Base-by-base conservation (phyloP, 2,797 vertebrate species). In the Sternarchorhynchus goeldii region DNA sequence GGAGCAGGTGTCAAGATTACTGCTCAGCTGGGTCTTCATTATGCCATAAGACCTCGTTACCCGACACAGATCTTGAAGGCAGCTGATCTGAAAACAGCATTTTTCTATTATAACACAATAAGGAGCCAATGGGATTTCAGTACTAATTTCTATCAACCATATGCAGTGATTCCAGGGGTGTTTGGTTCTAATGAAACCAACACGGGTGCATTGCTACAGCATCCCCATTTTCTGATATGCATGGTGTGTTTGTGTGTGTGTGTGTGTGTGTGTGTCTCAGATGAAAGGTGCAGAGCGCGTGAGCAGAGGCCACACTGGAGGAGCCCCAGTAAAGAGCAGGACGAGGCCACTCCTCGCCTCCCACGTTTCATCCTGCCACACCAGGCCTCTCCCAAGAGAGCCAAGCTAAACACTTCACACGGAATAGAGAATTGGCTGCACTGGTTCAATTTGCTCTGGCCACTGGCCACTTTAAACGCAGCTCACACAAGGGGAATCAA, bases 341-440 rank as follows among this genome's bases (percentile, higher is more conserved):
- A 67, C 59, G 41, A 56, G 73, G 62, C 71, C 60, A 31, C 21
- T 72, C 60, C 65, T 73, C 73, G 56, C 77, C 77, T 74, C 65
- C 59, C 2, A 6, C 21, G 75, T 77, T 81, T 83, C 76, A 84
- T 80, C 81, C 80, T 63, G 57, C 75, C 60, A 76, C 34, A 70
- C 57, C 34, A 25, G n/a, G 74, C 70, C 29, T 41, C 77, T 75
- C 63, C 82, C 82, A 76, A 75, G 77, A 87, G 73, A 64, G 31
- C 36, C 58, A 34, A 18, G 68, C 76, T 75, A 64, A 10, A 78
- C 36, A 79, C 82, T 83, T 86, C 83, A 85, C 68, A 85, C 80
- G 72, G 85, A 87, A 86, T 87, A 81, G 56, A 62, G 75, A 83
- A 87, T 74, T 65, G 80, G 56, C 64, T 70, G 29, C 12, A 6